Conservation (phyloP, 2,797 vertebrate genomes). For the Enteromius anoplus region DNA sequence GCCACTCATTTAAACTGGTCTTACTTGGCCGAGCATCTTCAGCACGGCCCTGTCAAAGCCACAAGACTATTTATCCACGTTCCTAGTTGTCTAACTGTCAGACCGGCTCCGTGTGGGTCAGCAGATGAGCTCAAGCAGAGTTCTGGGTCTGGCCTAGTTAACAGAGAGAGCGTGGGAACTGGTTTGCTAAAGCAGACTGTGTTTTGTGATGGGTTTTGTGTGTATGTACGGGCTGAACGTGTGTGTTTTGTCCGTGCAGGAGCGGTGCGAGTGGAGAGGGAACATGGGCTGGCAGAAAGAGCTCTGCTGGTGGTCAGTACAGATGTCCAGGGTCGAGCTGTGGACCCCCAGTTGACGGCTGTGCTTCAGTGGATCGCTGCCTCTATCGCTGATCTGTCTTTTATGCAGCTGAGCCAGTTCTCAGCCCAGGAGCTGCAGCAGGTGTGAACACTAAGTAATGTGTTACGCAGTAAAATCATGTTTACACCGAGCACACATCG, state of each 20-base stretch:
- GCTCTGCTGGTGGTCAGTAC: conserved; percentile 80
- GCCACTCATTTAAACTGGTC: conserved; percentile 51
- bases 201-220: conserved; percentile 35
- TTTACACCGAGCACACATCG: background rate
- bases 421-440: conserved; percentile 82
- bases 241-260: conserved; percentile 68
- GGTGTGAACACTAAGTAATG: conserved; percentile 71
- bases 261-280: conserved; percentile 73
- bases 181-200: conserved; percentile 49
- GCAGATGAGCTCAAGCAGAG: conserved; percentile 55
- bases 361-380: conserved; percentile 92
- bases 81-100: conserved; percentile 58
- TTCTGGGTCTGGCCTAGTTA: conserved; percentile 49
- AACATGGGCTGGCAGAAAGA: conserved; percentile 70
- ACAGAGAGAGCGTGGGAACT: conserved; percentile 62
- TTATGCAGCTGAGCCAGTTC: conserved; percentile 79
- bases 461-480: background rate
- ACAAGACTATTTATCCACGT: conserved; percentile 70
- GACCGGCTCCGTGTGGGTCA: conserved; percentile 51
- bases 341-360: conserved; percentile 86
- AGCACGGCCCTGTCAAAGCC: conserved; percentile 68
- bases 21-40: conserved; percentile 67
- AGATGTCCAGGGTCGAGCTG: conserved; percentile 76
- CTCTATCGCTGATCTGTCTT: conserved; percentile 85
- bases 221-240: background rate